Percentiles rank a stretch among this genome's conserved stretches.
Conservation (phyloP, 2,888 invertebrate genomes). For the Lydus trimaculatus region DNA sequence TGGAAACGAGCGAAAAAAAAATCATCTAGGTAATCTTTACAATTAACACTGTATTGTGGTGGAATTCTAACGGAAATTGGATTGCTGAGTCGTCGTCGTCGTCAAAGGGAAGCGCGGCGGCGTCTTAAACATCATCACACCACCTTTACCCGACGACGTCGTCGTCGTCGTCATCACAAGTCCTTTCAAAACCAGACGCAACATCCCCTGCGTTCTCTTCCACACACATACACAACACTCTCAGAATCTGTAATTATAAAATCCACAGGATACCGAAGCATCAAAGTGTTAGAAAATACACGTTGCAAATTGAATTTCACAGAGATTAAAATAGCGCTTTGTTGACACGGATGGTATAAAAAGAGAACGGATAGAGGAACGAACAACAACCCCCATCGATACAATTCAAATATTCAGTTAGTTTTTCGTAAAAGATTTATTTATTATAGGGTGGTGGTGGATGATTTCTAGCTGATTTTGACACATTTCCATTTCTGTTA, state of each 20-base stretch:
- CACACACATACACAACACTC: constrained; percentile 43
- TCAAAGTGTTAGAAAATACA: constrained; percentile 57
- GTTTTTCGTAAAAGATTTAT: background rate
- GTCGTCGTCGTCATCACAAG: background rate
- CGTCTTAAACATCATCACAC: background rate
- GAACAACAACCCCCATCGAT: background rate
- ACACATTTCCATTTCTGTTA: background rate
- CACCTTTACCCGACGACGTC: background rate
- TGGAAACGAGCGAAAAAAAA: background rate
- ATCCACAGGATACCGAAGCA: constrained; percentile 56
- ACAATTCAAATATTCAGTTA: constrained; percentile 15
- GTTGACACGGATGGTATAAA: constrained; percentile 37
- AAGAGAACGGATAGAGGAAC: background rate
- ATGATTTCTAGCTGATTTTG: background rate
- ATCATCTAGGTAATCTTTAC: constrained; percentile 22
- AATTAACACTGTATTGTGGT: constrained; percentile 24
- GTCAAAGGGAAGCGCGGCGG: background rate
- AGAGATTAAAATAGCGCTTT: constrained; percentile 53
- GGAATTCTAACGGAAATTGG: background rate
- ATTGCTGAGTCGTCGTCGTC: no score
- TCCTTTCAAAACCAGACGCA: constrained; percentile 42
- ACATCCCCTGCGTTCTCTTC: constrained; percentile 29
- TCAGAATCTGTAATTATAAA: constrained; percentile 55
- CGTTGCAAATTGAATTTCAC: constrained; percentile 58
- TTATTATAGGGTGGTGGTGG: background rate